phyloP scores from a whole-genome alignment of 2,113 vertebrate species.

The Podarcis cretensis region DNA sequence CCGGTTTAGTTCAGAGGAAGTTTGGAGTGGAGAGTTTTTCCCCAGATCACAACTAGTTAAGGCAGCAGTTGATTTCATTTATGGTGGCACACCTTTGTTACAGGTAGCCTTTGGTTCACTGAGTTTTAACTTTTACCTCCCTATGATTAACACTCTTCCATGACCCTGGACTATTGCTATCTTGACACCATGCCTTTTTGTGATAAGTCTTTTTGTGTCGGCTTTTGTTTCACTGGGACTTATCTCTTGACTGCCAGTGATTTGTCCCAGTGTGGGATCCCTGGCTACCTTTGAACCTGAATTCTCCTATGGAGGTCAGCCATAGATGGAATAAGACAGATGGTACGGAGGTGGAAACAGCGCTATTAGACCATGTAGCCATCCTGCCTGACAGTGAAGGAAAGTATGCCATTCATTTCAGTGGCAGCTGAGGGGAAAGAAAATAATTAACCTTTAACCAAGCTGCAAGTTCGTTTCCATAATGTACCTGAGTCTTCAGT shows the following conservation, averaged over 20 bases:
- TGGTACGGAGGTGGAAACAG: constrained; percentile 8
- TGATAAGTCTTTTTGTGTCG: background rate
- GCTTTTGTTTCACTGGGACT: background rate
- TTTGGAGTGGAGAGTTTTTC: background rate
- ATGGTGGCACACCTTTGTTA: background rate
- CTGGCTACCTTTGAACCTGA: background rate
- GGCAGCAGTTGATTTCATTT: background rate
- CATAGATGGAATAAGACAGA: constrained; percentile 24
- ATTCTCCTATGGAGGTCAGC: constrained; percentile 14
- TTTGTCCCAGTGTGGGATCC: background rate
- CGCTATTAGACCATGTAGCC: constrained; percentile 36
- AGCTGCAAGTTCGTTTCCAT: constrained; percentile 45
- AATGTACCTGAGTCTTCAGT: background rate
- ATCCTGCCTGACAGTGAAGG: constrained; percentile 35
- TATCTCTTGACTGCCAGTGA: background rate
- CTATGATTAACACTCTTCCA: background rate
- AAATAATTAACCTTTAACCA: constrained; percentile 32
- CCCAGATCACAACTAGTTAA: background rate
- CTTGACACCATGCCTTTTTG: background rate
- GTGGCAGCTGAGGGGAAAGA: constrained; percentile 31
- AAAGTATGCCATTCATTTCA: constrained; percentile 30
- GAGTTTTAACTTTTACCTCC: background rate
- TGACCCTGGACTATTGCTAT: background rate
- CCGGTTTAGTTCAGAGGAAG: background rate
- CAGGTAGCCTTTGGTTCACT: background rate